These are phyloP conservation scores for Entomobrya proxima DNA, from an alignment of 2,888 invertebrate genomes.

Conservation along the genomic window DNA sequence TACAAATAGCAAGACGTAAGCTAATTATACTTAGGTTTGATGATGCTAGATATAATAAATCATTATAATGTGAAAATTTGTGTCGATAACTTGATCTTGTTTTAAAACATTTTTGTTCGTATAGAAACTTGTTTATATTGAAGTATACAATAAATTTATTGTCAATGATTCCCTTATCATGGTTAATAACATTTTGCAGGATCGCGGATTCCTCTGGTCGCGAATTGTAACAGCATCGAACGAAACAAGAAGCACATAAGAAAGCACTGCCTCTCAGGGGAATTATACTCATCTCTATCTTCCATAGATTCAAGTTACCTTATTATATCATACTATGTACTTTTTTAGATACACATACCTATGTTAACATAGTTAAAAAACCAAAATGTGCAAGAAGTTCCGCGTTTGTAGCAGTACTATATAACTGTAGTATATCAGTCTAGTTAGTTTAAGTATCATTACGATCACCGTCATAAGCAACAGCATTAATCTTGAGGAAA, in stretches of 20 bases:
- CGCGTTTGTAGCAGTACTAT: conserved; percentile 8
- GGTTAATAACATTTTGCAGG: no score
- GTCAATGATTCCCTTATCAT: no score
- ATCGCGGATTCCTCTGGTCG: not conserved
- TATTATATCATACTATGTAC: conserved; percentile 58
- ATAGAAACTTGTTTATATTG: no score
- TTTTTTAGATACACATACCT: not conserved
- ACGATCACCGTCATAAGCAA: not conserved
- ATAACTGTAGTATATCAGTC: not conserved
- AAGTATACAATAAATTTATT: no score
- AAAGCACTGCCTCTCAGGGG: conserved; percentile 71
- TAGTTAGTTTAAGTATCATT: conserved; percentile 37
- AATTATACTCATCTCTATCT: conserved; percentile 73
- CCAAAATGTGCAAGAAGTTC: conserved; percentile 36
- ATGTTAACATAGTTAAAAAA: conserved; percentile 11
- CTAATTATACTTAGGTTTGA: no score
- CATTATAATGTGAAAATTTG: no score
- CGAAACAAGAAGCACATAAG: not conserved
- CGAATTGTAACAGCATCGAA: not conserved
- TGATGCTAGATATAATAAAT: no score
- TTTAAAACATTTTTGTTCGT: no score
- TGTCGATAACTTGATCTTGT: no score
- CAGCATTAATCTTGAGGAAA: conserved; percentile 40
- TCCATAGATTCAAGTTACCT: conserved; percentile 63
- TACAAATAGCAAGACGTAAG: no score